These are phyloP conservation scores for Unio delphinus DNA, from an alignment of 2,888 invertebrate species.

Conservation along the genomic window DNA sequence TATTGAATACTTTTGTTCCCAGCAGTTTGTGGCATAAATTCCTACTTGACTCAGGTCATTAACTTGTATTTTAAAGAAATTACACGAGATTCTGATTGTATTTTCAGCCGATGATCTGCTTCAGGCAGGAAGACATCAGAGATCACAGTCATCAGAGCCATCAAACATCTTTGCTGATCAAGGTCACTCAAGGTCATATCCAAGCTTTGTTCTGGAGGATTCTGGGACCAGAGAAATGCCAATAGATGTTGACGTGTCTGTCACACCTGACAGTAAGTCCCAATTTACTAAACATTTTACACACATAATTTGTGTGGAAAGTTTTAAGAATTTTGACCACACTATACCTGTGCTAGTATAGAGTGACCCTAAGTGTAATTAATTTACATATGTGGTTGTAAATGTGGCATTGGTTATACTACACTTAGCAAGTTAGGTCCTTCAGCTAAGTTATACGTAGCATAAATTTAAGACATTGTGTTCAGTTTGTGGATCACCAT, in stretches of 20 bases:
- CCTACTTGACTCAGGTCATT: background rate
- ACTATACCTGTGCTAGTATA: background rate
- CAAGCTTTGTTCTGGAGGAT: slow-evolving; percentile 41
- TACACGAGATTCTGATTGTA: background rate
- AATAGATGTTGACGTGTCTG: slow-evolving; percentile 43
- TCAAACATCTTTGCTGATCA: slow-evolving; percentile 22
- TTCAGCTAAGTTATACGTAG: too few species aligned
- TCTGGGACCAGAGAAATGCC: slow-evolving; percentile 45
- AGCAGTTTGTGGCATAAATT: too few species aligned
- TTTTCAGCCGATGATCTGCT: background rate
- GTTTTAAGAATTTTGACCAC: background rate
- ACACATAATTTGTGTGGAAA: background rate
- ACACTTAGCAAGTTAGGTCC: too few species aligned
- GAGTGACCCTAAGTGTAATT: background rate
- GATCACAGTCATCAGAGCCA: slow-evolving; percentile 60
- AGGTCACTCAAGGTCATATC: slow-evolving; percentile 33
- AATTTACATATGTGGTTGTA: too few species aligned
- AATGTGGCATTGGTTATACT: too few species aligned
- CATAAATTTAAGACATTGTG: too few species aligned
- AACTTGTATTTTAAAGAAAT: background rate
- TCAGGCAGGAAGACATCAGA: slow-evolving; percentile 37
- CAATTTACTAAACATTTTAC: background rate
- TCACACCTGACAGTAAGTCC: slow-evolving; percentile 33
- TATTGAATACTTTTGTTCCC: too few species aligned
- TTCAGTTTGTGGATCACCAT: too few species aligned